Base-by-base conservation (phyloP, 2,113 vertebrate species). In the Albula glossodonta region DNA sequence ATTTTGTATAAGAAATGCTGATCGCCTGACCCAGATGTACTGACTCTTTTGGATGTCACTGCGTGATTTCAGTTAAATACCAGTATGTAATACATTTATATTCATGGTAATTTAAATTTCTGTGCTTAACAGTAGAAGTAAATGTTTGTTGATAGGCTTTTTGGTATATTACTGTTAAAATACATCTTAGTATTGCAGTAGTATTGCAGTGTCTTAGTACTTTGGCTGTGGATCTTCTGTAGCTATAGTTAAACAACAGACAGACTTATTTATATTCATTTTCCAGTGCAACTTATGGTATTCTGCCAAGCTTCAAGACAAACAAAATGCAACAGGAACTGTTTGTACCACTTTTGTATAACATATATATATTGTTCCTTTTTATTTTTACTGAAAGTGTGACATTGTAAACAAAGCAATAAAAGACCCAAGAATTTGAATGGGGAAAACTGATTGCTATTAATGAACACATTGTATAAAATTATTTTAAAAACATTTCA, bases 1-100 rank as follows among this genome's bases (percentile, higher is more conserved):
- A 95, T 91, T 94, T 95, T 88, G 86, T 92, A 86, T 94, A 91
- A 94, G 41, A 41, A 41, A 48, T 56, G 31, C 10, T 22, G 31
- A 74, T 8, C 11, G 2, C 70, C 31, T 74, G 70, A 11, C n/a
- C n/a, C n/a, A 31, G 11, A n/a, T 31, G 70, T 11, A 74, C 70
- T 31, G 8, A 74, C n/a, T 31, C 70, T 7, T 74, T 11, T 31
- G 70, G n/a, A 10, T n/a, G 31, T 74, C 70, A 74, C n/a, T n/a
- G 31, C 31, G 70, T 74, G 70, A 74, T 31, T 74, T 74, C 70
- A 74, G n/a, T 74, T 74, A 2, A 19, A 66, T 31, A 0, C 31
- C n/a, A 74, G 22, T 66, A 66, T 66, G 60, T 66, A 22, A 22
- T 19, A 66, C 60, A 66, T 66, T 66, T 66, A 66, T 19, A 66